Evolutionary conservation across 2,888 invertebrate genomes (phyloP), one percentile per base, ranked within the genome.

Genomic region (Chrysomela aeneicollis): DNA sequence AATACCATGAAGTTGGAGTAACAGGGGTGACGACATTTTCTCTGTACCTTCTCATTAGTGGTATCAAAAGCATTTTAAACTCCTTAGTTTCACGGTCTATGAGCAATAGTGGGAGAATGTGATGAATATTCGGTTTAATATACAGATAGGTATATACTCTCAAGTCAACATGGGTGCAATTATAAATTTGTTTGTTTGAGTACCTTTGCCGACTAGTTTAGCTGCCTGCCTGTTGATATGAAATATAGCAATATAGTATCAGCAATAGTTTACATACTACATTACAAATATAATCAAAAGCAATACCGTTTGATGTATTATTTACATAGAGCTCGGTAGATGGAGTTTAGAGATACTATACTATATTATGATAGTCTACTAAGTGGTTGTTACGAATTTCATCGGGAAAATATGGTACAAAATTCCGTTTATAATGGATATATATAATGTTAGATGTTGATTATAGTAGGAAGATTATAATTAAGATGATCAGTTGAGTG

Each of bases 241-340:
- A 26, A 78, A 76, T 77, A 81, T 81, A 82, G 81, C 82, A 82
- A 82, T 81, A 81, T 82, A 82, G 80, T 75, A 76, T 77, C 81
- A 82, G 81, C 81, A 82, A 81, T 82, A 82, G 81, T 80, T 77
- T 77, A 79, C 73, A 77, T 74, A 68, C 65, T 69, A 66, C 66
- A 70, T 71, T 64, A 67, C 72, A 77, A 76, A 77, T 79, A 79
- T 80, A 79, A 81, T 80, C 79, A 79, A 80, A 80, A 81, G 79
- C 80, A 81, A 81, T 81, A 81, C 79, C 77, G 74, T 79, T 77
- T 77, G 78, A 74, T 79, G 76, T 78, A 80, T 78, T 76, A 79
- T 78, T 79, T 79, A 79, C 74, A 74, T 78, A 79, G 78, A 74
- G 75, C 72, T 76, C 77, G 74, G 76, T 78, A 78, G 78, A 75